Conservation (phyloP, 2,113 vertebrate species). For the Tenrec ecaudatus region DNA sequence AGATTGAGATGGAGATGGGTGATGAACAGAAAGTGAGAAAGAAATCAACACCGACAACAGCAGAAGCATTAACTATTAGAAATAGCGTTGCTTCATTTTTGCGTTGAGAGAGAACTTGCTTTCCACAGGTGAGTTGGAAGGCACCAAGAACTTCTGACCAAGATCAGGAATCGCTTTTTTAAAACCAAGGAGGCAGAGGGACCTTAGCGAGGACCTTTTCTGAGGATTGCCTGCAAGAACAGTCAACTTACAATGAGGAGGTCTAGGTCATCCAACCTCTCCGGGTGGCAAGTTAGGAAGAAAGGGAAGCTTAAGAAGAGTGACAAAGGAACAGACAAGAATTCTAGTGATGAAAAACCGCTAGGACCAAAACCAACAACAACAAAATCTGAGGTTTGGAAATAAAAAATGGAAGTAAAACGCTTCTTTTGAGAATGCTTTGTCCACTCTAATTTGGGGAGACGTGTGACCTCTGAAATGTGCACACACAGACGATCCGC, state of each 20-base stretch:
- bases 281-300: background rate
- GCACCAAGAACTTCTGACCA: background rate
- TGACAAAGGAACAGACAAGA: slow-evolving; percentile 39
- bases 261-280: background rate
- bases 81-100: background rate
- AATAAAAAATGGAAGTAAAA: background rate
- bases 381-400: background rate
- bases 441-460: background rate
- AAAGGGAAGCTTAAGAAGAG: background rate
- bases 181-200: background rate
- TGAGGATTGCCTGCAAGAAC: background rate
- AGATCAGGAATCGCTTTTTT: slow-evolving; percentile 10
- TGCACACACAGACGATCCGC: background rate
- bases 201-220: slow-evolving; percentile 1
- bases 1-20: too few species aligned
- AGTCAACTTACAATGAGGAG: background rate
- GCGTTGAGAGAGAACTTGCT: background rate
- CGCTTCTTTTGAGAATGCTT: background rate
- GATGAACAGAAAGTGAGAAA: too few species aligned
- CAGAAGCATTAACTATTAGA: slow-evolving; percentile 34
- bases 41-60: background rate
- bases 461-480: background rate
- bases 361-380: background rate
- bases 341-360: background rate
- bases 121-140: slow-evolving; percentile 27